Percentiles rank a stretch among this genome's conserved stretches.
phyloP scores from a whole-genome alignment of 2,888 invertebrate genomes.

The Pterostichus niger region DNA sequence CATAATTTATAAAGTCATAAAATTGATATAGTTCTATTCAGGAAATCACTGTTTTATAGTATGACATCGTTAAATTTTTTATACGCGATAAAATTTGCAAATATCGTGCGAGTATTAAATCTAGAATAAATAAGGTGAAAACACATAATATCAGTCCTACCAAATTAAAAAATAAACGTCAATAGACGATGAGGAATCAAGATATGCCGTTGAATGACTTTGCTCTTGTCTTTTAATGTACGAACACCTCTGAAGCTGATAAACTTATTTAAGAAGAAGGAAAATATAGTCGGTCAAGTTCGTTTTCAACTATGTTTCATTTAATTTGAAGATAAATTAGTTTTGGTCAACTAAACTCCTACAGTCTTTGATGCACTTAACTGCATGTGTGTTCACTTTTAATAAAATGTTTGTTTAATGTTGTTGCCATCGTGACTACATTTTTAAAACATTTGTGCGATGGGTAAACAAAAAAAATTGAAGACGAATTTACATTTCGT shows the following conservation, averaged over 20 bases:
- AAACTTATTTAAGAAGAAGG: no score
- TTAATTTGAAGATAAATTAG: no score
- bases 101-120: not conserved
- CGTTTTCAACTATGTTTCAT: no score
- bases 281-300: no score
- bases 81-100: slow-evolving; percentile 1
- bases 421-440: not conserved
- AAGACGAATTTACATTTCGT: no score
- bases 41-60: slow-evolving; percentile 5
- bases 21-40: no score
- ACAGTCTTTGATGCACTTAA: not conserved
- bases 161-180: slow-evolving; percentile 6
- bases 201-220: not conserved
- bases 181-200: not conserved
- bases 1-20: no score
- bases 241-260: no score
- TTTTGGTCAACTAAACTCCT: not conserved
- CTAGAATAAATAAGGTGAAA: not conserved
- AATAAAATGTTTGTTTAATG: slow-evolving; percentile 2
- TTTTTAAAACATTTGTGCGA: not conserved
- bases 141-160: not conserved
- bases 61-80: slow-evolving; percentile 2
- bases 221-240: not conserved
- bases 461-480: not conserved
- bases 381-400: not conserved